These are phyloP conservation scores for Toxotes jaculatrix DNA, from an alignment of 2,113 vertebrate genomes.

Conservation along the genomic window DNA sequence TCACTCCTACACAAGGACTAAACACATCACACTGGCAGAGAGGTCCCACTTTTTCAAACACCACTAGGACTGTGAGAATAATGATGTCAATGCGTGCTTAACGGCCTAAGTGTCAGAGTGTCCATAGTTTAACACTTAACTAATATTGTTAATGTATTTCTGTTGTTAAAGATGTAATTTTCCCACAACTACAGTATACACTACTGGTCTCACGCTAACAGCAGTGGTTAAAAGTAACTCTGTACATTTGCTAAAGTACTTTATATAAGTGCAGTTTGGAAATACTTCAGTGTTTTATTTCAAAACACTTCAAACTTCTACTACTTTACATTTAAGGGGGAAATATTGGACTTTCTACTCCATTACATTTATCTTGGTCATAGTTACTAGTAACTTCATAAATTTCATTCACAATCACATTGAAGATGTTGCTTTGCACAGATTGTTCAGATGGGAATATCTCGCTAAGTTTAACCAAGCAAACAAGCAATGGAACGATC, in stretches of 20 bases:
- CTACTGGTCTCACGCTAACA: not conserved
- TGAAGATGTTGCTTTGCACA: too few species aligned
- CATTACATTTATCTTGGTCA: too few species aligned
- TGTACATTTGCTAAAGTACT: not conserved
- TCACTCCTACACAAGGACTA: slow-evolving; percentile 53
- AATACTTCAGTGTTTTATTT: not conserved
- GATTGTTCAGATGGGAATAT: too few species aligned
- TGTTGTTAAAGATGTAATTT: slow-evolving; percentile 7
- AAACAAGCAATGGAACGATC: too few species aligned
- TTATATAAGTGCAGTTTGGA: not conserved
- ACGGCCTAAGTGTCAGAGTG: slow-evolving; percentile 28
- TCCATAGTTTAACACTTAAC: slow-evolving; percentile 24
- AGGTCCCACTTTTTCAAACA: slow-evolving; percentile 49
- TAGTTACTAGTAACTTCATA: too few species aligned
- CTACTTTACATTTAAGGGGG: not conserved
- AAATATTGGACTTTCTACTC: not conserved
- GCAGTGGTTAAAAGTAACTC: not conserved
- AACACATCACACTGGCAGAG: slow-evolving; percentile 52
- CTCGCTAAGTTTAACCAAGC: too few species aligned
- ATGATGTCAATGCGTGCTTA: slow-evolving; percentile 22
- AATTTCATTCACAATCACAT: too few species aligned
- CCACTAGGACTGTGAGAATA: slow-evolving; percentile 28
- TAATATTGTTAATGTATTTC: slow-evolving; percentile 17
- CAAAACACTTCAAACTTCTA: not conserved
- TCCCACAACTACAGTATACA: not conserved